Evolutionary conservation across 1,140 invertebrate species (phyloP).

Genomic region (Drosophila neocordata): DNA sequence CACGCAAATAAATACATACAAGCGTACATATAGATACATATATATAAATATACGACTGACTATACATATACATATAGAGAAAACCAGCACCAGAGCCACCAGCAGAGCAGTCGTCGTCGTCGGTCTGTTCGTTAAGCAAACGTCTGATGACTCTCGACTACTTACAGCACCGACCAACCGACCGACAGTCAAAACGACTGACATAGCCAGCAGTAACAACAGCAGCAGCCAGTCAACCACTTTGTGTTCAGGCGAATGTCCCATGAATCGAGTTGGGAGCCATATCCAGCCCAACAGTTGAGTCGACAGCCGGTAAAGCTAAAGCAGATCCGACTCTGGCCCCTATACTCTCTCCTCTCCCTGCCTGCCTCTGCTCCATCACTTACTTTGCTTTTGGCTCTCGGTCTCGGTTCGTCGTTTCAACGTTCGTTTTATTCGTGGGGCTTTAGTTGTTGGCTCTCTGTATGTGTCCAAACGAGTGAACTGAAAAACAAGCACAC

Average conservation of each 20-base stretch:
- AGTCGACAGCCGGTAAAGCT: slow-evolving; percentile 30
- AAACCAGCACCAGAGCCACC: slow-evolving; percentile 32
- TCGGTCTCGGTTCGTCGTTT: slow-evolving; percentile 26
- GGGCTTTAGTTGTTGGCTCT: slow-evolving; percentile 10
- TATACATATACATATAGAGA: slow-evolving; percentile 9
- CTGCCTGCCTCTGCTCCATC: background rate
- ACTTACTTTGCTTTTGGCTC: slow-evolving; percentile 30
- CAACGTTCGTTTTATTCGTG: slow-evolving; percentile 36
- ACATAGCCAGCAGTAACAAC: slow-evolving; percentile 51
- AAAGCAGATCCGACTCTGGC: slow-evolving; percentile 35
- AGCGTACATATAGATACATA: slow-evolving; percentile 6
- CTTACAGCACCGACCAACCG: slow-evolving; percentile 36
- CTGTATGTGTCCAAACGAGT: slow-evolving; percentile 62
- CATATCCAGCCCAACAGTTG: slow-evolving; percentile 14
- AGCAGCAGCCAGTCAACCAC: slow-evolving; percentile 47
- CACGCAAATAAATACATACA: slow-evolving; percentile 48
- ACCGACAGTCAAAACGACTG: slow-evolving; percentile 13
- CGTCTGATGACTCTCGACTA: slow-evolving; percentile 38
- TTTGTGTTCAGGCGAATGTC: slow-evolving; percentile 59
- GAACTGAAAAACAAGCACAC: slow-evolving; percentile 60
- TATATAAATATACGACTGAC: slow-evolving; percentile 10
- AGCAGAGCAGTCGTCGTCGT: slow-evolving; percentile 31
- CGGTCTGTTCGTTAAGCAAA: slow-evolving; percentile 46
- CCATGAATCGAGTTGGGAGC: slow-evolving; percentile 51
- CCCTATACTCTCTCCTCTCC: too few relatives aligned